These are phyloP conservation scores for Poecilia wingei DNA, from an alignment of 2,797 vertebrate species.

Conservation along the genomic window DNA sequence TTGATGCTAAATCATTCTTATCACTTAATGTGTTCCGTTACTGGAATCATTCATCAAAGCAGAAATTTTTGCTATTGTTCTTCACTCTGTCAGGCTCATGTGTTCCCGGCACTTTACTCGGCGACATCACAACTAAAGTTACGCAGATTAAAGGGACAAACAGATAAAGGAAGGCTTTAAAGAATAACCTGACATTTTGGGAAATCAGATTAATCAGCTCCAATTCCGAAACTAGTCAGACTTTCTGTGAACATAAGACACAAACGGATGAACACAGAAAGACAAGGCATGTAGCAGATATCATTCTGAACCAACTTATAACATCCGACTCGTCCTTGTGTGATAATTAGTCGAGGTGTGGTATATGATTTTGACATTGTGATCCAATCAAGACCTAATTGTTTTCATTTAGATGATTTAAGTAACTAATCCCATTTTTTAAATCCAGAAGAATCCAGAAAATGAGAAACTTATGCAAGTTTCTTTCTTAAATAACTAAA, in stretches of 20 bases:
- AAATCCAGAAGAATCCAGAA: not conserved
- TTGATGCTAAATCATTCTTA: constrained; percentile 47
- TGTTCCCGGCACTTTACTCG: constrained; percentile 9
- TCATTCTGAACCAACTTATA: not conserved
- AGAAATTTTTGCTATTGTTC: constrained; percentile 28
- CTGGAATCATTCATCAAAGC: constrained; percentile 42
- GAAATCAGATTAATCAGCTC: not conserved
- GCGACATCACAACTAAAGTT: constrained; percentile 33
- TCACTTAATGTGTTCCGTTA: constrained; percentile 37
- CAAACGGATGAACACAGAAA: not conserved
- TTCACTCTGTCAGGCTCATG: constrained; percentile 23
- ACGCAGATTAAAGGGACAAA: constrained; percentile 33
- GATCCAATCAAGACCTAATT: not conserved
- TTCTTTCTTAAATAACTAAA: not conserved
- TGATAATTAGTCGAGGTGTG: not conserved
- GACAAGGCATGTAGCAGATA: not conserved
- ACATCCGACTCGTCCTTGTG: not conserved
- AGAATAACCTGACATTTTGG: constrained; percentile 13
- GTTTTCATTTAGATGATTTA: not conserved
- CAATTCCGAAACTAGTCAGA: not conserved
- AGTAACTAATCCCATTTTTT: not conserved
- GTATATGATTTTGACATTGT: not conserved
- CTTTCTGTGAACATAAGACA: not conserved
- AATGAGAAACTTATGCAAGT: not conserved
- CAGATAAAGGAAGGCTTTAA: constrained; percentile 23